Conservation (phyloP, 2,797 vertebrate genomes). For the Pangasius larnaudii region DNA sequence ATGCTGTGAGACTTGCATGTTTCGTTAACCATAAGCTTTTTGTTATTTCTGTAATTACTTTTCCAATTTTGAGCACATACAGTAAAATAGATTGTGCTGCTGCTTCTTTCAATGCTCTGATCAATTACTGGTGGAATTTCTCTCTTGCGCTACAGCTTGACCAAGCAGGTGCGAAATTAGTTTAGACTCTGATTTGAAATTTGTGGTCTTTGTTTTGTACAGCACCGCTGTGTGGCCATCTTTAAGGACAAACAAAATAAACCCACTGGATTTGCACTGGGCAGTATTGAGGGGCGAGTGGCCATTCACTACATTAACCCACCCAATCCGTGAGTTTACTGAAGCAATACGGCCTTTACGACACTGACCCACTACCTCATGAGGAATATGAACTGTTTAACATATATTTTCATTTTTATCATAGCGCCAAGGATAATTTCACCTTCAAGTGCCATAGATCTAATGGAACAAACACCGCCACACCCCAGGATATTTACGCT, state of each 20-base stretch:
- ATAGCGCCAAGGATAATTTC: conserved; percentile 97
- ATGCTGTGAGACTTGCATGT: not conserved
- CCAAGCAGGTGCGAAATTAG: not conserved
- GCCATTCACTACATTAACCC: conserved; percentile 99
- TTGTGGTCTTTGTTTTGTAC: conserved; percentile 46
- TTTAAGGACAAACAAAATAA: conserved; percentile 99
- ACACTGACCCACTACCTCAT: not conserved
- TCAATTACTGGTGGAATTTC: not conserved
- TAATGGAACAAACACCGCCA: conserved; percentile 97
- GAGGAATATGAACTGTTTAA: not conserved
- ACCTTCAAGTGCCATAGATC: conserved; percentile 99
- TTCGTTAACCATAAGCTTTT: not conserved
- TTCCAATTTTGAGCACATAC: not conserved
- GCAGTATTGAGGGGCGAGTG: conserved; percentile 96
- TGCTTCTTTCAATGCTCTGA: not conserved
- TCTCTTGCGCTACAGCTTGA: not conserved
- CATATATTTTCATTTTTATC: conserved; percentile 11
- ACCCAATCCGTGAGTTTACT: conserved; percentile 91
- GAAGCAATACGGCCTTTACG: not conserved
- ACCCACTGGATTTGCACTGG: conserved; percentile 96
- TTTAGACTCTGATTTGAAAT: not conserved
- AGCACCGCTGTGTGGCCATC: conserved; percentile 98
- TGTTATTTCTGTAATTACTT: too few species aligned
- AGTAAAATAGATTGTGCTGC: not conserved
- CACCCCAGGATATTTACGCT: conserved; percentile 98